These are phyloP conservation scores for Phalacrocorax carbo DNA, from an alignment of 2,113 vertebrate genomes.

Conservation along the genomic window DNA sequence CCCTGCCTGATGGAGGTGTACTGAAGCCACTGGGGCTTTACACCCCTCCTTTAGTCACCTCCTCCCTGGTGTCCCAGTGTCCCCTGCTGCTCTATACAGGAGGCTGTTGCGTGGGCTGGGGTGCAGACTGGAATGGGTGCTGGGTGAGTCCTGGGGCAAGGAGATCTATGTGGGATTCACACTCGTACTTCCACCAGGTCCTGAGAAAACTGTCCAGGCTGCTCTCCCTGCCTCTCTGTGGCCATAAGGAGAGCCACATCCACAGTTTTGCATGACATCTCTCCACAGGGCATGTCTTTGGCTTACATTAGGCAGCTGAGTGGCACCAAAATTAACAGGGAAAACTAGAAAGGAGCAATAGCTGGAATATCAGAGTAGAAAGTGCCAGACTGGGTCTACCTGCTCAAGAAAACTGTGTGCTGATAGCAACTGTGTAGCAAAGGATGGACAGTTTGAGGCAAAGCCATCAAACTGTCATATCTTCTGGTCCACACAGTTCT, in stretches of 20 bases:
- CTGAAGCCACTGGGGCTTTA: not conserved
- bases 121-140: not conserved
- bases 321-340: not conserved
- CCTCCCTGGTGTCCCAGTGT: not conserved
- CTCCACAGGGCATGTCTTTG: not conserved
- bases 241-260: not conserved
- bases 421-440: not conserved
- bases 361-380: not conserved
- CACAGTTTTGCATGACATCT: not conserved
- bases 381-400: not conserved
- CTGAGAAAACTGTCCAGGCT: not conserved
- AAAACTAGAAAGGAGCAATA: not conserved
- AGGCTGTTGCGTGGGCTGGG: not conserved
- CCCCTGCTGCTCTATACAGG: not conserved
- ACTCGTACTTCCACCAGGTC: not conserved
- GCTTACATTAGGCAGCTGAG: not conserved
- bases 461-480: accelerated
- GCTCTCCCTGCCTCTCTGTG: not conserved
- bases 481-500: not conserved
- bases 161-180: not conserved
- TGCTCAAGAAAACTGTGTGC: not conserved
- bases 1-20: not conserved
- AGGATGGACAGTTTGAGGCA: not conserved
- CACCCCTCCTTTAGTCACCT: not conserved
- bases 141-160: not conserved